A percentile compares a stretch with the other conserved stretches of the same genome.
phyloP scores from a whole-genome alignment of 2,888 invertebrate genomes.

The Heterodera filipjevi region DNA sequence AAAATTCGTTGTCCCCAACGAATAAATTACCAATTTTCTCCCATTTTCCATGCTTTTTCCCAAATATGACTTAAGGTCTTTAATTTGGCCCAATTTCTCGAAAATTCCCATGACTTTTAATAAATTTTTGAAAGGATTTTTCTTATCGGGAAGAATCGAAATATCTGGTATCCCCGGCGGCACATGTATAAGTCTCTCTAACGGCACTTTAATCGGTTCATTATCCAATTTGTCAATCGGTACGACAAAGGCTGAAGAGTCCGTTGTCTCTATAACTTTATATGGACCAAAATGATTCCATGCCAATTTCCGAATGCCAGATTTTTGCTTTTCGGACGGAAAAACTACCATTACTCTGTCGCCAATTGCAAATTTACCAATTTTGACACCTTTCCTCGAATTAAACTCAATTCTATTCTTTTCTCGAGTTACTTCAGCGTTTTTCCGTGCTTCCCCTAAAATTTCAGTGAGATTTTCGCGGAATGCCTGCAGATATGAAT shows the following conservation, averaged over 20 bases:
- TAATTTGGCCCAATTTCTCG: neutral
- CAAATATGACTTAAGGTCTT: neutral
- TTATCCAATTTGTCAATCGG: slow-evolving; percentile 13
- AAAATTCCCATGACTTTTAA: neutral
- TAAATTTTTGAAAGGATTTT: slow-evolving; percentile 16
- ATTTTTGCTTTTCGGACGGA: slow-evolving; percentile 8
- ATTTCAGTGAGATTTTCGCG: slow-evolving; percentile 15
- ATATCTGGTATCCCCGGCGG: slow-evolving; percentile 18
- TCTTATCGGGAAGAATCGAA: neutral
- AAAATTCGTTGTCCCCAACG: neutral
- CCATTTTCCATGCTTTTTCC: too few species aligned
- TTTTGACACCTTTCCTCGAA: neutral
- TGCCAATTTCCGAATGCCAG: slow-evolving; percentile 20
- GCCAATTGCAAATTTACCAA: slow-evolving; percentile 26
- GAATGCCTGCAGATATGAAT: slow-evolving; percentile 21
- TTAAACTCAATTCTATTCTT: slow-evolving; percentile 23
- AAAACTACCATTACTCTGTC: slow-evolving; percentile 30
- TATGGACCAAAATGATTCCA: slow-evolving; percentile 32
- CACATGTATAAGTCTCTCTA: slow-evolving; percentile 7
- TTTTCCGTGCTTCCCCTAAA: slow-evolving; percentile 18
- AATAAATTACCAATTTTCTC: neutral
- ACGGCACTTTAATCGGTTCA: neutral
- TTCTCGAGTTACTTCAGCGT: slow-evolving; percentile 9
- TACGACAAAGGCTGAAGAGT: slow-evolving; percentile 25
- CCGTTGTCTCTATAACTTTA: slow-evolving; percentile 19